These are phyloP conservation scores for Marcusenius ussheri DNA, from an alignment of 2,113 vertebrate genomes.

Conservation along the genomic window DNA sequence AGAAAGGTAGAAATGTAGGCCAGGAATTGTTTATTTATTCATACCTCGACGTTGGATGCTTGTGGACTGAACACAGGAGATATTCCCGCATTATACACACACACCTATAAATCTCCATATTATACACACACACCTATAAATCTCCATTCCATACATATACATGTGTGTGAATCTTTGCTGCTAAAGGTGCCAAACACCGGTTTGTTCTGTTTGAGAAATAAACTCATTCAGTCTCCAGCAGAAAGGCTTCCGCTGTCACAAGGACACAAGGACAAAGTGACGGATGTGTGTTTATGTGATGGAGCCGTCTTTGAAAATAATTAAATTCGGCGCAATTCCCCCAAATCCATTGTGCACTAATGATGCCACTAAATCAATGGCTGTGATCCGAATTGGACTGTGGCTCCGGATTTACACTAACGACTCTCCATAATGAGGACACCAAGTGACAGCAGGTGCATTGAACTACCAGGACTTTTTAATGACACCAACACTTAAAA, in stretches of 20 bases:
- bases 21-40: neutral
- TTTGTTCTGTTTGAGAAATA: neutral
- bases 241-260: neutral
- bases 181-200: neutral
- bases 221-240: neutral
- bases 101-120: neutral
- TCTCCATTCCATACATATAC: neutral
- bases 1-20: neutral
- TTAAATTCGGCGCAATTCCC: slow-evolving; percentile 17
- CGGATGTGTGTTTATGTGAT: slow-evolving; percentile 9
- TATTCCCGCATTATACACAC: neutral
- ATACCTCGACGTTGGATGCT: neutral
- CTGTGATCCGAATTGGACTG: neutral
- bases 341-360: slow-evolving; percentile 16
- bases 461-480: neutral
- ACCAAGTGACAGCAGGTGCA: neutral
- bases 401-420: neutral
- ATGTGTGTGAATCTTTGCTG: neutral
- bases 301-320: slow-evolving; percentile 12
- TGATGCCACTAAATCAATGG: slow-evolving; percentile 20
- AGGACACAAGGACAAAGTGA: slow-evolving; percentile 10
- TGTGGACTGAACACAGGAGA: neutral
- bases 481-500: neutral
- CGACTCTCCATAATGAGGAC: slow-evolving; percentile 9
- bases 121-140: neutral